These are phyloP conservation scores for Hybognathus amarus DNA, from an alignment of 2,797 vertebrate species.

Conservation along the genomic window DNA sequence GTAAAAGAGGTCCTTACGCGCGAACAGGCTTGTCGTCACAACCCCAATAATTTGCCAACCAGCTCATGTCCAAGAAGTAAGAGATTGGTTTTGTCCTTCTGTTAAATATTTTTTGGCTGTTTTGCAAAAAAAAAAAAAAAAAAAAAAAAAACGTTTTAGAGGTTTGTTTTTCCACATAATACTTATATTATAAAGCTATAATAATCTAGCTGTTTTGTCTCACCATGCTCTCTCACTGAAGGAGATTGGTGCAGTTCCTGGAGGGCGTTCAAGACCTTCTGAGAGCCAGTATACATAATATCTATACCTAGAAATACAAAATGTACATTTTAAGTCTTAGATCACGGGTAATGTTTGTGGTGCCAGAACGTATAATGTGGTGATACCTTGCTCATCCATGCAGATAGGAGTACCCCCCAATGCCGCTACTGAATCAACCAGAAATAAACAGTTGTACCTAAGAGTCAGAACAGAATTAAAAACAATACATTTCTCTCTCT, in stretches of 20 bases:
- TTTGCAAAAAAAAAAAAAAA: slow-evolving; percentile 22
- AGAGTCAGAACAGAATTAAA: not conserved
- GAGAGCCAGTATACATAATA: slow-evolving; percentile 90
- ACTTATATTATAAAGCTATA: too few species aligned
- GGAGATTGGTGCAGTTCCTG: slow-evolving; percentile 90
- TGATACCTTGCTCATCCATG: slow-evolving; percentile 93
- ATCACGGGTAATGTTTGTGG: not conserved
- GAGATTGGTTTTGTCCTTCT: slow-evolving; percentile 87
- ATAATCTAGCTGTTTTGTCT: slow-evolving; percentile 55
- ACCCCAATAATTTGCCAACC: slow-evolving; percentile 90
- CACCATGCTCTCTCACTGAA: slow-evolving; percentile 93
- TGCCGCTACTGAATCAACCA: slow-evolving; percentile 92
- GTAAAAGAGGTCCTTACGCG: slow-evolving; percentile 69
- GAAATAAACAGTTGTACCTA: slow-evolving; percentile 89
- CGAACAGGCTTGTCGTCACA: slow-evolving; percentile 81
- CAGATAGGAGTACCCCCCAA: slow-evolving; percentile 86
- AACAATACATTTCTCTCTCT: not conserved
- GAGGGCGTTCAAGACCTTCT: slow-evolving; percentile 92
- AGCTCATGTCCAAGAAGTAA: slow-evolving; percentile 86
- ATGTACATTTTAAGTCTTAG: not conserved
- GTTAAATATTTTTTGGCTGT: slow-evolving; percentile 85
- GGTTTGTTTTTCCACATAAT: not conserved
- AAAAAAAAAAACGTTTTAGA: not conserved
- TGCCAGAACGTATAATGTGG: not conserved
- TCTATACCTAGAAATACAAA: slow-evolving; percentile 83